phyloP scores from a whole-genome alignment of 2,113 vertebrate genomes.

The Cyanoderma ruficeps region DNA sequence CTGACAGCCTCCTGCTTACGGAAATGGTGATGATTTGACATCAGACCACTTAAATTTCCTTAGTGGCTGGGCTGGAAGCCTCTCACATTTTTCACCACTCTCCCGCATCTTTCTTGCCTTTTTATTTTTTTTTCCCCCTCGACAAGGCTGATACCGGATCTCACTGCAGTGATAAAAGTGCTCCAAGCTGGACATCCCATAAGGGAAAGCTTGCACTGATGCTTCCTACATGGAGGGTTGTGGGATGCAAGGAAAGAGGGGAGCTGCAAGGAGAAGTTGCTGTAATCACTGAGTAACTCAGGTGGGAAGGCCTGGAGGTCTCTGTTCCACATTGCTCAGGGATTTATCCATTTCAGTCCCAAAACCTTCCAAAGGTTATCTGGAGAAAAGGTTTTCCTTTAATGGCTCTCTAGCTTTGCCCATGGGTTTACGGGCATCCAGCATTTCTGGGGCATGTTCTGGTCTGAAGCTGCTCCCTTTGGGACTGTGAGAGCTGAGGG shows the following conservation, averaged over 20 bases:
- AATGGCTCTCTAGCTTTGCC: background rate
- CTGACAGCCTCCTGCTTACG: background rate
- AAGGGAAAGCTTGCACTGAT: accelerated
- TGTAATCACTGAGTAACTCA: background rate
- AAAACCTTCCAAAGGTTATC: background rate
- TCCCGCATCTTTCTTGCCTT: background rate
- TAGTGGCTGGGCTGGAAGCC: background rate
- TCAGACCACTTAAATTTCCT: background rate
- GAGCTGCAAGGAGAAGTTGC: background rate
- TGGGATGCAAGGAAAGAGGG: background rate
- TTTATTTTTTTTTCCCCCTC: background rate
- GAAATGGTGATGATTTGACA: slow-evolving; percentile 8
- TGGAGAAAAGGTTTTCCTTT: background rate
- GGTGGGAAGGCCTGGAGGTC: background rate
- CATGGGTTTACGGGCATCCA: accelerated
- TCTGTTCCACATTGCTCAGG: background rate
- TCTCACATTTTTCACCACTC: background rate
- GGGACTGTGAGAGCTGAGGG: background rate
- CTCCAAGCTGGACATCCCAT: accelerated
- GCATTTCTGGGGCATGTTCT: accelerated
- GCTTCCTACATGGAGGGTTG: too few relatives aligned
- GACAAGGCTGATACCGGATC: background rate
- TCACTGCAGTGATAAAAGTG: background rate
- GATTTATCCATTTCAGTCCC: background rate
- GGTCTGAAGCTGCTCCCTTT: background rate